Base-by-base conservation (phyloP, 2,113 vertebrate species). In the Dissostichus mawsoni region DNA sequence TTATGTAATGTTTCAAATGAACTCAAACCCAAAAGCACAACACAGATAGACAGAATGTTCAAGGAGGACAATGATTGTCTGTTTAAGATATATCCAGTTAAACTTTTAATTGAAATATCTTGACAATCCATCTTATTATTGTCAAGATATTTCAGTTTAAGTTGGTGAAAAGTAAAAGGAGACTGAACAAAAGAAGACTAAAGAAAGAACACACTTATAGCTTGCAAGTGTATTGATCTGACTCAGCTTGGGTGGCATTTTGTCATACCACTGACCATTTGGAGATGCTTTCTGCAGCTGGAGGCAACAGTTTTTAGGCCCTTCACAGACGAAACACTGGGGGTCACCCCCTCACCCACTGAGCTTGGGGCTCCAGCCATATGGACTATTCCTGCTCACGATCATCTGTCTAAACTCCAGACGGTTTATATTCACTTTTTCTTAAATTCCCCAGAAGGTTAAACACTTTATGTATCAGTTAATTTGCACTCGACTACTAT, bases 401-500 rank as follows among this genome's bases (percentile, higher is more conserved):
- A 72, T 0, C 0, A 16, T 16, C 10, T 62, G 64, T 33, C 53
- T 65, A 14, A 67, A 18, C 41, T 76, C 4, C 58, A 47, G 23
- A 55, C 0, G 5, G 8, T 69, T 64, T 58, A 64, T 11, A 41
- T 36, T 36, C 25, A 64, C 3, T 0, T 33, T 48, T 70, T 11
- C 16, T 45, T 18, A 29, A 51, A 66, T 44, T 18, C 3, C 8
- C 8, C 33, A 36, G 7, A 63, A 33, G 25, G 61, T 11, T 59
- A 13, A 66, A 76, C 33, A 45, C 17, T 50, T 67, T 12, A 53
- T 64, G 29, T 56, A 20, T 73, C 33, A 1, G 23, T 63, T 76
- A 10, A 69, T 78, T 69, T 80, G n/a, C 63, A 20, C 65, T 16
- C 56, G 58, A 64, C 2, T 3, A 69, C 36, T 69, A 25, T 18